Evolutionary conservation across 2,888 invertebrate genomes (phyloP), one percentile per base, ranked within the genome.

Genomic region (Drepana falcataria): DNA sequence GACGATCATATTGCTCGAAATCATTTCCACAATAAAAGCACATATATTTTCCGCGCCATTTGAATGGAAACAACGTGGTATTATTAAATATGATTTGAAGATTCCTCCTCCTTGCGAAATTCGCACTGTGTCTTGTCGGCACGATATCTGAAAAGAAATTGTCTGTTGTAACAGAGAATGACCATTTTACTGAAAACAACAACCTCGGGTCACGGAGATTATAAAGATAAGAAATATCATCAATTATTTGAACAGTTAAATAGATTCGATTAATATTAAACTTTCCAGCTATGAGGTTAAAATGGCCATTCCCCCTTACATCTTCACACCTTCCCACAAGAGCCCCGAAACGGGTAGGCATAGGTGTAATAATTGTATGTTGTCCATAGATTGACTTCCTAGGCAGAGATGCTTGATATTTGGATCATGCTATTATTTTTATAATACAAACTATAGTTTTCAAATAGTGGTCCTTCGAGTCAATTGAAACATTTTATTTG

Each of bases 41-140:
- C 59, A 85, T 64, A 58, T 81, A 86, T 71, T 83, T 85, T 0
- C 81, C 80, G 0, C 85, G 77, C 80, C 82, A 86, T 75, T 88
- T 88, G 69, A 89, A 88, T 1, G 89, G 89, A 59, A 86, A 74
- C 48, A 88, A 63, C 0, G 87, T 73, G 2, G 89, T 87, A 64
- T 86, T 82, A 81, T 87, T 87, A 80, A 89, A 84, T 48, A 89
- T 64, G 56, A 79, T 79, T 65, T 76, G 74, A 55, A 88, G 83
- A 64, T 87, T 87, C 63, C 64, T 65, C 53, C 79, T 64, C 60
- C 77, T 71, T 54, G 68, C 58, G 61, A 61, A 69, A 71, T 72
- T 79, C 56, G 67, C 68, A 61, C 69, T 72, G 54, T 63, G 63
- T 68, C 74, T 71, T 69, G 68, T 68, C 66, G 74, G 72, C 63